phyloP scores from a whole-genome alignment of 2,888 invertebrate genomes.

The Athripsodes cinereus region DNA sequence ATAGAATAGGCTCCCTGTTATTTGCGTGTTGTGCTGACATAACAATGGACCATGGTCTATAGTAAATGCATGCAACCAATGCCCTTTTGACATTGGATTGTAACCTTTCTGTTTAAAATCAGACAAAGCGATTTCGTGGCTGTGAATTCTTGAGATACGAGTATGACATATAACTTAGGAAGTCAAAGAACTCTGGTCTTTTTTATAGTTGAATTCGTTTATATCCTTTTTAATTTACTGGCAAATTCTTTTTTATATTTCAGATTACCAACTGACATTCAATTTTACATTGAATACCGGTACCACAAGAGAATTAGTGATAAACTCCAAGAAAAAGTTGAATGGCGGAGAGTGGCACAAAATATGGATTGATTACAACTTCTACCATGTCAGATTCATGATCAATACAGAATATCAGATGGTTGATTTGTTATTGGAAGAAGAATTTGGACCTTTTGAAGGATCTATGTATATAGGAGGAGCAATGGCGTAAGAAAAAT shows the following conservation, averaged over 20 bases:
- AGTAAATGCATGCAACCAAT: no score
- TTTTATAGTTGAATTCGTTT: no score
- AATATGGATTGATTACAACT: slow-evolving; percentile 92
- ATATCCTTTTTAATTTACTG: neutral
- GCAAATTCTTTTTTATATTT: slow-evolving; percentile 9
- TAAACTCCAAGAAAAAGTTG: slow-evolving; percentile 73
- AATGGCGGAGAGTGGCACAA: slow-evolving; percentile 96
- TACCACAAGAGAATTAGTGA: slow-evolving; percentile 72
- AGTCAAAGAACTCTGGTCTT: no score
- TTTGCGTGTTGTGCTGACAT: no score
- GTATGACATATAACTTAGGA: no score
- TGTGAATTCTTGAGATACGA: no score
- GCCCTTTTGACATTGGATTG: no score
- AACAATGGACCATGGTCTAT: no score
- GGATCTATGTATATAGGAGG: slow-evolving; percentile 93
- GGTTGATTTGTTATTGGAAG: slow-evolving; percentile 76
- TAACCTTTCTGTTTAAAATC: no score
- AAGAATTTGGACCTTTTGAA: slow-evolving; percentile 88
- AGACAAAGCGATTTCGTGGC: no score
- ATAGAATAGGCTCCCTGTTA: no score
- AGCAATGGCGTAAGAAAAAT: slow-evolving; percentile 72
- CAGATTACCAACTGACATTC: slow-evolving; percentile 80
- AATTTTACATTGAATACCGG: slow-evolving; percentile 86
- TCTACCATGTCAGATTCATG: slow-evolving; percentile 89
- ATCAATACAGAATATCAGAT: slow-evolving; percentile 85